Conservation (phyloP, 2,797 vertebrate species). For the Phyllotis vaccarum region DNA sequence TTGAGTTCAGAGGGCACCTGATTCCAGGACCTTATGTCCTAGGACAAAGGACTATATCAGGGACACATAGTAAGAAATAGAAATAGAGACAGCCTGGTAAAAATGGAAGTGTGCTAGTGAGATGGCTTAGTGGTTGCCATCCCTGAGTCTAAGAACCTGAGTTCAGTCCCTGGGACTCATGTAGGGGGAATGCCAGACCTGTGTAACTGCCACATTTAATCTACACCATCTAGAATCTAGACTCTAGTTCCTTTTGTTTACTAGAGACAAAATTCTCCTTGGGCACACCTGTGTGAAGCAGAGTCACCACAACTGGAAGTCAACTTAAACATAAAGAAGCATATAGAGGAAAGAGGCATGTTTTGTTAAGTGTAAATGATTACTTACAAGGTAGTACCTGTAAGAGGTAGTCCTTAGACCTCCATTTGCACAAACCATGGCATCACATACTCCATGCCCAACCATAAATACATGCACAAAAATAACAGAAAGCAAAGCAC, state of each 20-base stretch:
- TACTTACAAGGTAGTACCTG: not conserved
- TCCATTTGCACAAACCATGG: not conserved
- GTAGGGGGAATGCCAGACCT: not conserved
- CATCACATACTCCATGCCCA: not conserved
- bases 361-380: constrained; percentile 13
- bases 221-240: not conserved
- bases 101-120: not conserved
- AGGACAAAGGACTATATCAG: not conserved
- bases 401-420: no score
- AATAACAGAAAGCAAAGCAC: not conserved
- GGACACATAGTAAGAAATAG: not conserved
- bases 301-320: not conserved
- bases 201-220: not conserved
- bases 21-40: not conserved
- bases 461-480: not conserved
- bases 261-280: not conserved
- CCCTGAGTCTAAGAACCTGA: not conserved
- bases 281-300: not conserved
- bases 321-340: constrained; percentile 53
- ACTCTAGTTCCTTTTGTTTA: not conserved
- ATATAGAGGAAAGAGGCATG: not conserved
- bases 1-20: not conserved
- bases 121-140: not conserved
- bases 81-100: not conserved
- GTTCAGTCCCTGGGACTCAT: not conserved